Percentiles rank a stretch among this genome's conserved stretches.
These are phyloP conservation scores for Ricordea florida DNA, from an alignment of 92 coral and sea anemone species.

Conservation along the genomic window DNA sequence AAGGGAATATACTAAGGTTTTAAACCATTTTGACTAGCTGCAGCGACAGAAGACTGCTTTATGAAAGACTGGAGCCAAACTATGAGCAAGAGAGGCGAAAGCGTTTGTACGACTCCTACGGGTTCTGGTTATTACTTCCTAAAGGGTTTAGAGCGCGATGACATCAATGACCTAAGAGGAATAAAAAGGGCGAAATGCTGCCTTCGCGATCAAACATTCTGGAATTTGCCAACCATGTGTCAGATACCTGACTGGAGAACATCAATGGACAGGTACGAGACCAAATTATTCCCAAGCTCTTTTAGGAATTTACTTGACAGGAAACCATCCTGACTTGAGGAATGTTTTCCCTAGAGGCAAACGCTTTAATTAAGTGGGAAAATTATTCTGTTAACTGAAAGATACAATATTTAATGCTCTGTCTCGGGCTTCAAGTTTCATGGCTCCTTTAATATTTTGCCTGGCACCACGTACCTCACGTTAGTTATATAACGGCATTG, in stretches of 20 bases:
- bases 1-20: too few relatives aligned
- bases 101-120: conserved; percentile 14
- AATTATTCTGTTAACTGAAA: too few relatives aligned
- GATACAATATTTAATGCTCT: too few relatives aligned
- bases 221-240: conserved; percentile 51
- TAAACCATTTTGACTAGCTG: neutral
- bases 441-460: too few relatives aligned
- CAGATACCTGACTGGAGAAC: conserved; percentile 53
- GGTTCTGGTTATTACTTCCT: conserved; percentile 27
- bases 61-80: conserved; percentile 45
- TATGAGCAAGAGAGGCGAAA: conserved; percentile 36
- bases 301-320: too few relatives aligned
- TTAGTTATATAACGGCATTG: too few relatives aligned
- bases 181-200: conserved; percentile 61
- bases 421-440: too few relatives aligned
- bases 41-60: neutral
- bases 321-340: too few relatives aligned
- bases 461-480: too few relatives aligned
- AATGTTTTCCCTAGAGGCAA: too few relatives aligned
- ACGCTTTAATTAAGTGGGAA: too few relatives aligned
- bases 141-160: conserved; percentile 11
- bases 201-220: conserved; percentile 43
- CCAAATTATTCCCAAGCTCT: too few relatives aligned
- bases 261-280: conserved; percentile 46
- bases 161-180: conserved; percentile 15